These are phyloP conservation scores for Diarsia rubi DNA, from an alignment of 2,888 invertebrate genomes.

Conservation along the genomic window DNA sequence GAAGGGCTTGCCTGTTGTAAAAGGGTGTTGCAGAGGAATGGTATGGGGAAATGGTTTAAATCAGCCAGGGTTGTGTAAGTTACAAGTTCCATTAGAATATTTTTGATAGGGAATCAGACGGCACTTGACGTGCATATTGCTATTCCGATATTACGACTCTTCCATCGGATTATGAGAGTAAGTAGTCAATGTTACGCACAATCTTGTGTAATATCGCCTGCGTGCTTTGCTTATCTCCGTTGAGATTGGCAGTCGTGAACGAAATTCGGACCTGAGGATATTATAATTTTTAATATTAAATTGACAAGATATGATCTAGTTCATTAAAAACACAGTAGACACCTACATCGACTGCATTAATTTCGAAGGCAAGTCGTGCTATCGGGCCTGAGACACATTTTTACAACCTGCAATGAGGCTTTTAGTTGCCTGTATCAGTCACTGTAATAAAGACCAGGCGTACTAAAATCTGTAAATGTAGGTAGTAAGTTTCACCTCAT, in stretches of 20 bases:
- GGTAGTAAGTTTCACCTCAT: not conserved
- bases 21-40: conserved; percentile 20
- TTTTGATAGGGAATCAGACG: conserved; percentile 5
- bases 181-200: not conserved
- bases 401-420: not conserved
- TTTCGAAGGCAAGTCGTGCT: too few species aligned
- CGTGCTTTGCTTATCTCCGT: not conserved
- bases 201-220: not conserved
- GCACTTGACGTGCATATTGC: conserved; percentile 13
- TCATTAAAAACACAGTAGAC: too few species aligned
- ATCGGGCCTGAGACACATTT: too few species aligned
- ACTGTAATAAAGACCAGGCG: not conserved
- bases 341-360: too few species aligned
- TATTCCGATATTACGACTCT: not conserved
- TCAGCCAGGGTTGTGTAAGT: conserved; percentile 16
- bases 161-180: not conserved
- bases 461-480: not conserved
- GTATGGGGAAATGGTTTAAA: conserved; percentile 52
- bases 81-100: conserved; percentile 29
- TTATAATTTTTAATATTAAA: not conserved
- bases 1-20: conserved; percentile 34
- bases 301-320: not conserved
- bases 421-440: not conserved
- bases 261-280: not conserved
- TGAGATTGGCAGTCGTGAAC: not conserved